These are phyloP conservation scores for Myoxocephalus aenaeus DNA, from an alignment of 2,797 vertebrate genomes.

Conservation along the genomic window DNA sequence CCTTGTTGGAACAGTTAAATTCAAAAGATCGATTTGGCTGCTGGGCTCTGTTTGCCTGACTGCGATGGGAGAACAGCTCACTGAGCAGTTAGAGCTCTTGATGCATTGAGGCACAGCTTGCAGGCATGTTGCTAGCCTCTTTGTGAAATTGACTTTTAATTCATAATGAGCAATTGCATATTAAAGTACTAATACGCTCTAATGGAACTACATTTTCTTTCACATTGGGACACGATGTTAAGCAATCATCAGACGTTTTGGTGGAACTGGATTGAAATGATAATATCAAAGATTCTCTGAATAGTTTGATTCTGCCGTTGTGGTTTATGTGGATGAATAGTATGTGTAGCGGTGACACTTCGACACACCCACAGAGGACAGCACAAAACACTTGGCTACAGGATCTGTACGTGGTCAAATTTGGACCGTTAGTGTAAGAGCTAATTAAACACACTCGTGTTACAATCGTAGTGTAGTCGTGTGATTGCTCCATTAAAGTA, in stretches of 20 bases:
- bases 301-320: constrained; percentile 50
- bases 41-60: constrained; percentile 7
- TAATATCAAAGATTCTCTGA: constrained; percentile 51
- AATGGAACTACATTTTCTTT: constrained; percentile 67
- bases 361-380: constrained; percentile 29
- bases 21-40: constrained; percentile 17
- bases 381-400: constrained; percentile 24
- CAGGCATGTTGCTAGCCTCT: constrained; percentile 56
- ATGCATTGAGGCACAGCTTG: constrained; percentile 52
- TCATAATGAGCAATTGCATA: constrained; percentile 67
- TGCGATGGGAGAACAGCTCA: constrained; percentile 16
- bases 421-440: constrained; percentile 6
- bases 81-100: constrained; percentile 40
- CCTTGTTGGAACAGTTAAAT: constrained; percentile 31
- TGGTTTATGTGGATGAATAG: constrained; percentile 13
- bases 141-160: constrained; percentile 76
- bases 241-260: constrained; percentile 38
- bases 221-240: constrained; percentile 47
- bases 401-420: constrained; percentile 42
- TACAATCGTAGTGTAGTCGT: constrained; percentile 21
- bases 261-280: constrained; percentile 44
- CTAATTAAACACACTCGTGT: constrained; percentile 48
- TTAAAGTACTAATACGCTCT: constrained; percentile 69
- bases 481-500: constrained; percentile 47
- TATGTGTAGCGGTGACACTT: constrained; percentile 28